Conservation (phyloP, 64 coral and sea anemone species). For the Pocillopora verrucosa region DNA sequence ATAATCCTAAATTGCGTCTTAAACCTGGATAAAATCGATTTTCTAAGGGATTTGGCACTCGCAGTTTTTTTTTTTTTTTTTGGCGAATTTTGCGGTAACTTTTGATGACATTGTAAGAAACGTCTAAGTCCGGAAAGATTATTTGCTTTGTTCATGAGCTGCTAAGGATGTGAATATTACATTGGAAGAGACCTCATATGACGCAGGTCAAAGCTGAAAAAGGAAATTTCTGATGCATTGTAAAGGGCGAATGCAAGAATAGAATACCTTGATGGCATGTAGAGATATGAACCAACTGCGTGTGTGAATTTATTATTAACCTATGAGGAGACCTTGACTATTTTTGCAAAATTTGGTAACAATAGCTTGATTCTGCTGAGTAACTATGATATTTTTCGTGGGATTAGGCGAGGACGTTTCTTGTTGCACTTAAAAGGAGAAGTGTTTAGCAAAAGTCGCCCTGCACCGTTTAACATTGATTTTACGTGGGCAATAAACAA, state of each 20-base stretch:
- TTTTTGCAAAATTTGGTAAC: not conserved
- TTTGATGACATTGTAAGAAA: not conserved
- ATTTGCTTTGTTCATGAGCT: not conserved
- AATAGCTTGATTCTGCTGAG: not conserved
- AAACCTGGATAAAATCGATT: not conserved
- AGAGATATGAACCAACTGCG: not conserved
- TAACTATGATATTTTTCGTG: not conserved
- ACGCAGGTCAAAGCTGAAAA: not conserved
- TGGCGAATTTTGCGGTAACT: not conserved
- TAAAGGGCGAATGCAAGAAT: not conserved
- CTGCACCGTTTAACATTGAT: not conserved
- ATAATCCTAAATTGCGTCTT: not conserved
- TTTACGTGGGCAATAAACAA: not conserved
- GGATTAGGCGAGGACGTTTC: not conserved
- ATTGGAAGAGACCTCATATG: not conserved
- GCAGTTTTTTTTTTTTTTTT: not conserved
- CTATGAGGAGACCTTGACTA: too few relatives aligned
- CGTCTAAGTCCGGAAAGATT: not conserved
- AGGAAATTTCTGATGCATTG: conserved; percentile 4
- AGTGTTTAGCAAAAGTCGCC: not conserved
- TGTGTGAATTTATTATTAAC: too few relatives aligned
- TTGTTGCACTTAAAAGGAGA: too few relatives aligned
- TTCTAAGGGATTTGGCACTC: not conserved
- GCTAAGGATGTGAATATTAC: not conserved
- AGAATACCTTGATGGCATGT: conserved; percentile 2